Evolutionary conservation across 1,140 invertebrate species (phyloP).

Genomic region (Drosophila sp.): DNA sequence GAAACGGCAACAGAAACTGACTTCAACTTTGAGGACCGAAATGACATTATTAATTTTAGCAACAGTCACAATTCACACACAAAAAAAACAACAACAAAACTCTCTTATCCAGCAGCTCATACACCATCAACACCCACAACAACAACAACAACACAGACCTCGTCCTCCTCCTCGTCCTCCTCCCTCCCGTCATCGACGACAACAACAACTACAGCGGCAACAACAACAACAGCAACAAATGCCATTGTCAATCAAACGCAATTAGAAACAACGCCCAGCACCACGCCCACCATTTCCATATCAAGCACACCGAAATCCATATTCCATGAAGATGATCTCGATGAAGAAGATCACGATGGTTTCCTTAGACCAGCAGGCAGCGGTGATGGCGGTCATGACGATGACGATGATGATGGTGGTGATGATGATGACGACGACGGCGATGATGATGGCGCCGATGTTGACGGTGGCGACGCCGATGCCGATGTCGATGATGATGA

Average conservation of each 20-base stretch:
- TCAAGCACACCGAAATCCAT: conserved; percentile 24
- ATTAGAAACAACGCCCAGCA: conserved; percentile 8
- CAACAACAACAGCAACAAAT: conserved; percentile 23
- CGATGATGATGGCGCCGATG: conserved; percentile 36
- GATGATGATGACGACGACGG: conserved; percentile 29
- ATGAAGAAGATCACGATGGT: conserved; percentile 44
- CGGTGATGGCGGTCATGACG: conserved; percentile 39
- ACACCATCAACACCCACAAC: conserved; percentile 59
- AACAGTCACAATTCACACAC: conserved; percentile 43
- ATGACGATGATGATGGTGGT: conserved; percentile 10
- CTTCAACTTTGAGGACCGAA: not conserved
- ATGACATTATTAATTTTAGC: not conserved
- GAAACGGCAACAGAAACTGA: conserved; percentile 17
- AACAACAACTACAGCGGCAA: conserved; percentile 18
- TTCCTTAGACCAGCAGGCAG: conserved; percentile 42
- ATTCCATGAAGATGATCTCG: conserved; percentile 44
- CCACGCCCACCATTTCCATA: conserved; percentile 16
- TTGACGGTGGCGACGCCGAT: conserved; percentile 1
- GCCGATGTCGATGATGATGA: conserved; percentile 29
- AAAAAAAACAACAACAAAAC: conserved; percentile 53
- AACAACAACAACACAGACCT: conserved; percentile 37
- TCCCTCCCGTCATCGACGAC: conserved; percentile 12
- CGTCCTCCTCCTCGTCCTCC: conserved; percentile 13
- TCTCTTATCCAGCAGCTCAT: conserved; percentile 78
- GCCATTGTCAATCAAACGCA: conserved; percentile 5